Base-by-base conservation (phyloP, 2,113 vertebrate genomes). In the Platanista minor region DNA sequence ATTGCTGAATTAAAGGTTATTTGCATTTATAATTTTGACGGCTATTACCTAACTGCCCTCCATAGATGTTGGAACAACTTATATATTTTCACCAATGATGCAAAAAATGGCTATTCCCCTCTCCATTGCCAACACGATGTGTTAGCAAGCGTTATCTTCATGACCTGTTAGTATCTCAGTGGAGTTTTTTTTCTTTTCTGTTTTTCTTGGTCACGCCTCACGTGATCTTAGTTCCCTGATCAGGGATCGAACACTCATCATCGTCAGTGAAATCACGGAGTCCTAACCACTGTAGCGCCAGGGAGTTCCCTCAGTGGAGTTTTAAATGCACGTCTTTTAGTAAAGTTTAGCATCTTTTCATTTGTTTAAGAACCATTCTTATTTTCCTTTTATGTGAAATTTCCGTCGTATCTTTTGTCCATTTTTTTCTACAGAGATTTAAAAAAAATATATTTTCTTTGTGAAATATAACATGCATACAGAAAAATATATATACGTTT, bases 11-110 rank as follows among this genome's bases (percentile, higher is more conserved):
- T 49, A 87, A 96, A 82, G 4, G 1, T n/a, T 86, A 87, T 74
- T 81, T 87, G 49, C 82, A 82, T 67, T 87, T 75, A n/a, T 75
- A 74, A 87, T 87, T 75, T 96, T 87, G 46, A 61, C 75, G 27
- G 12, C n/a, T 87, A 49, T 96, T 61, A 82, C 57, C 74, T 87
- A 52, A 91, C n/a, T 87, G 46, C 15, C 36, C 43, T 87, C 46
- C 23, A 7, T 41, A 59, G 12, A 82, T 75, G 71, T 5, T 82
- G 17, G 21, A 64, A 93, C 27, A 49, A 87, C 43, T 87, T 96
- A 43, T 96, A 43, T 5, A n/a, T 72, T 89, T 97, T 92, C 8
- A 74, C 41, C 57, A 71, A 23, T 72, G 13, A 61, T 66, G 2
- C 46, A 52, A 87, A 84, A 74, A 85, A 72, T 46, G 29, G 23